Conservation (phyloP, 2,113 vertebrate species). For the Polypterus senegalus region DNA sequence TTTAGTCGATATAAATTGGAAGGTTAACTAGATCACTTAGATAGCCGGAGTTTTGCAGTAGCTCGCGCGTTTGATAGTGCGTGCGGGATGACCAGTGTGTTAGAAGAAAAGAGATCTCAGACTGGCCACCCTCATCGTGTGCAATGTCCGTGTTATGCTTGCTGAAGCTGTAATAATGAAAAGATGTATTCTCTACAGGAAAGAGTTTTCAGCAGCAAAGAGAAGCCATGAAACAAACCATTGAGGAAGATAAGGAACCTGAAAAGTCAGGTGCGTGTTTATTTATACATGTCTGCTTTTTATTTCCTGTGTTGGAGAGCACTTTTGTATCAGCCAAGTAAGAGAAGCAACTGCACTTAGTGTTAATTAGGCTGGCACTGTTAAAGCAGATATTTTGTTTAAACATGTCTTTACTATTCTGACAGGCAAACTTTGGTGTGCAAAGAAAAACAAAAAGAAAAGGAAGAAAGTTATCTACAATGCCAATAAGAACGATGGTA, state of each 20-base stretch:
- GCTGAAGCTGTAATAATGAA: too few species aligned
- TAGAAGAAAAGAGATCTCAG: too few species aligned
- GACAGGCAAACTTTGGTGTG: constrained; percentile 80
- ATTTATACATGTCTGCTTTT: constrained; percentile 1
- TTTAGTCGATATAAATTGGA: too few species aligned
- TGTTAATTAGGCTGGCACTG: constrained; percentile 5
- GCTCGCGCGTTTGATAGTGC: too few species aligned
- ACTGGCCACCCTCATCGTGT: too few species aligned
- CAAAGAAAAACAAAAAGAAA: constrained; percentile 87
- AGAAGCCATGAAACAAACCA: constrained; percentile 85
- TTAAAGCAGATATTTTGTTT: not conserved
- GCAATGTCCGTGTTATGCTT: too few species aligned
- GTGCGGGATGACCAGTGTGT: too few species aligned
- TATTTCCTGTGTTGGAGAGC: not conserved
- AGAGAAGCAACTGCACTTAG: too few species aligned
- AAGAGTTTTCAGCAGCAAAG: constrained; percentile 93
- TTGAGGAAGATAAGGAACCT: constrained; percentile 77
- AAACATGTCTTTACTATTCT: constrained; percentile 27
- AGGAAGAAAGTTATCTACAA: constrained; percentile 72
- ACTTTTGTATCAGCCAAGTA: too few species aligned
- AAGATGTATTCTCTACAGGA: constrained; percentile 40
- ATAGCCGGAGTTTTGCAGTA: too few species aligned
- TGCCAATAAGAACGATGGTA: constrained; percentile 72
- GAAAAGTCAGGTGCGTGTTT: constrained; percentile 70
- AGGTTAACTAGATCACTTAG: too few species aligned